Evolutionary conservation across 1,140 invertebrate genomes (phyloP).

Genomic region (Xylocopa sonorina): DNA sequence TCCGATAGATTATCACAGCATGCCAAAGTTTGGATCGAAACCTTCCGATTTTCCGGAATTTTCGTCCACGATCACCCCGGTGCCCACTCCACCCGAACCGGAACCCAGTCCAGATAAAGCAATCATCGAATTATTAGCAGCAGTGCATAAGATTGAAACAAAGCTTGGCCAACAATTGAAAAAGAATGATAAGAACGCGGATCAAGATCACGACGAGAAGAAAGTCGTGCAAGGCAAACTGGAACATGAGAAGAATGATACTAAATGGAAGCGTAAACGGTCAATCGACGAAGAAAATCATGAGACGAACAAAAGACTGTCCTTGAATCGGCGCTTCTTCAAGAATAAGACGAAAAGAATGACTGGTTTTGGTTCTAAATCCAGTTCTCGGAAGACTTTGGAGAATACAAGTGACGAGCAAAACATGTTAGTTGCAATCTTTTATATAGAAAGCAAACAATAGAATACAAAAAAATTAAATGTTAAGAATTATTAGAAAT

Average conservation of each 20-base stretch:
- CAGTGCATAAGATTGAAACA: constrained; percentile 51
- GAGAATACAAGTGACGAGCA: background rate
- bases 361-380: background rate
- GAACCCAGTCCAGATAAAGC: constrained; percentile 49
- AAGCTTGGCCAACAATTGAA: constrained; percentile 59
- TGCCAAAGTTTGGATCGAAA: constrained; percentile 4
- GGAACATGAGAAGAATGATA: constrained; percentile 19
- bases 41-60: constrained; percentile 38
- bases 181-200: constrained; percentile 54
- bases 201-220: constrained; percentile 50
- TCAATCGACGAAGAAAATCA: background rate
- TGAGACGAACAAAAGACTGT: background rate
- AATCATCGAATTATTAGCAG: constrained; percentile 56
- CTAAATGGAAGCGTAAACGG: constrained; percentile 27
- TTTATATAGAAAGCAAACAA: background rate
- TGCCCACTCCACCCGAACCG: constrained; percentile 17
- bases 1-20: constrained; percentile 45
- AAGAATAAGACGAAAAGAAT: background rate
- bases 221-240: constrained; percentile 31
- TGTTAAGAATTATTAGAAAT: background rate
- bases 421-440: constrained; percentile 11
- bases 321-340: background rate
- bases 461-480: too few species aligned
- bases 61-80: constrained; percentile 18
- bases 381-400: background rate